These are phyloP conservation scores for Metalampra italica DNA, from an alignment of 2,888 invertebrate species.

Conservation along the genomic window DNA sequence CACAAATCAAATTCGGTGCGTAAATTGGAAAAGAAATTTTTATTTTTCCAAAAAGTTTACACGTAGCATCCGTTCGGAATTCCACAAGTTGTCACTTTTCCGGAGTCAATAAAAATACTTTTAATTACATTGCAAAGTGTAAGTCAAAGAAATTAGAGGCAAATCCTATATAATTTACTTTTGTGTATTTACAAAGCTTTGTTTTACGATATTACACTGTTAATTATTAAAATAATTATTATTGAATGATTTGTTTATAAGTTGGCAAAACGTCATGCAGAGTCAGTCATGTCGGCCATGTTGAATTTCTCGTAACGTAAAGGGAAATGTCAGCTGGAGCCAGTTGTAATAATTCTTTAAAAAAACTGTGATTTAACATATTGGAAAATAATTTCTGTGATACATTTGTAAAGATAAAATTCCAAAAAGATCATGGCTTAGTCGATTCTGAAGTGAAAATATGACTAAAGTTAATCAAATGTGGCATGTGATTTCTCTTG, in stretches of 20 bases:
- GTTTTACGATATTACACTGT: not conserved
- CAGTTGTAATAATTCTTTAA: constrained; percentile 59
- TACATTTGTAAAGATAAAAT: constrained; percentile 31
- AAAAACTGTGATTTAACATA: constrained; percentile 57
- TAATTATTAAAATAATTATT: not conserved
- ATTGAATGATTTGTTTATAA: constrained; percentile 29
- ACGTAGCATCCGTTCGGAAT: constrained; percentile 49
- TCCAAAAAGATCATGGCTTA: constrained; percentile 30
- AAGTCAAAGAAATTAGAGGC: not conserved
- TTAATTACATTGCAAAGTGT: not conserved
- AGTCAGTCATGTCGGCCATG: constrained; percentile 73
- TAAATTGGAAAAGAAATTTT: not conserved
- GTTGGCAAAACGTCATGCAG: constrained; percentile 59
- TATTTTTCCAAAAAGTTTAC: constrained; percentile 28
- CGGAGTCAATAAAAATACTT: constrained; percentile 7
- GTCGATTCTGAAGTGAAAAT: constrained; percentile 53
- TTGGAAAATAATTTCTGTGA: constrained; percentile 40
- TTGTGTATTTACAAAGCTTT: not conserved
- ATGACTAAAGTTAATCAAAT: constrained; percentile 64
- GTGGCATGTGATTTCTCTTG: constrained; percentile 74
- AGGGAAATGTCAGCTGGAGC: constrained; percentile 78
- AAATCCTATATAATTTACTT: not conserved
- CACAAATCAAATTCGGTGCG: too few species aligned
- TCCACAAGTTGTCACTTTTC: constrained; percentile 18
- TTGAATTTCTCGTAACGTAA: constrained; percentile 77